A percentile compares a stretch with the other conserved stretches of the same genome.
Conservation (phyloP, 2,888 invertebrate species). For the Heterodera filipjevi region DNA sequence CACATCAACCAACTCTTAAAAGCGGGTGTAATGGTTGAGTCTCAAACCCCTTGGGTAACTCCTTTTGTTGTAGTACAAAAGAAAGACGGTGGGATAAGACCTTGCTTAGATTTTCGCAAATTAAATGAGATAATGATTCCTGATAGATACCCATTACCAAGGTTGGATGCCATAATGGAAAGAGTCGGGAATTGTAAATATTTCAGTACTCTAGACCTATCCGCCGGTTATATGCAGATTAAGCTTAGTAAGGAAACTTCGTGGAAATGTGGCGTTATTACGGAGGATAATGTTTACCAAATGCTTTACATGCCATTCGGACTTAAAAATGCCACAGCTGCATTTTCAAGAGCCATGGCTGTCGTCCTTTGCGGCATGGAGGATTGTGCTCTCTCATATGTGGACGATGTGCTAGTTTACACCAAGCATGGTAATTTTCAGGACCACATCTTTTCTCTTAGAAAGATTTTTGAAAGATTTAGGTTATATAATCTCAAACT, state of each 20-base stretch:
- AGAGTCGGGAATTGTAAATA: slow-evolving; percentile 24
- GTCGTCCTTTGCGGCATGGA: slow-evolving; percentile 27
- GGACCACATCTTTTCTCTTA: not conserved
- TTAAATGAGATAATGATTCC: slow-evolving; percentile 42
- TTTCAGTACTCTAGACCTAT: slow-evolving; percentile 19
- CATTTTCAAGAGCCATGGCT: slow-evolving; percentile 28
- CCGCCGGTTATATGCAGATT: slow-evolving; percentile 32
- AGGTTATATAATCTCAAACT: slow-evolving; percentile 17
- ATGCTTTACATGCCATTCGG: slow-evolving; percentile 38
- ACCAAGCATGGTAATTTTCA: slow-evolving; percentile 3
- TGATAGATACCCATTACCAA: slow-evolving; percentile 37
- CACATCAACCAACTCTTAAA: slow-evolving; percentile 42
- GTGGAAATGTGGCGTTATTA: slow-evolving; percentile 35
- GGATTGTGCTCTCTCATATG: slow-evolving; percentile 26
- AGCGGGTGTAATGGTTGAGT: slow-evolving; percentile 40
- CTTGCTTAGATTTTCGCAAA: slow-evolving; percentile 45
- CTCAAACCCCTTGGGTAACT: slow-evolving; percentile 45
- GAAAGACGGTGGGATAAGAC: slow-evolving; percentile 46
- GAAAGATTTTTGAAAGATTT: slow-evolving; percentile 17
- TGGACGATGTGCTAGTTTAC: slow-evolving; percentile 21
- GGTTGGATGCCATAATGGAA: slow-evolving; percentile 29
- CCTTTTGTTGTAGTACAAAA: slow-evolving; percentile 36
- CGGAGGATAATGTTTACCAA: slow-evolving; percentile 32
- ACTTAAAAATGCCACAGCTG: slow-evolving; percentile 32
- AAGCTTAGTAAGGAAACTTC: slow-evolving; percentile 10